Base-by-base conservation (phyloP, 2,888 invertebrate species). In the Nasonia oneida region DNA sequence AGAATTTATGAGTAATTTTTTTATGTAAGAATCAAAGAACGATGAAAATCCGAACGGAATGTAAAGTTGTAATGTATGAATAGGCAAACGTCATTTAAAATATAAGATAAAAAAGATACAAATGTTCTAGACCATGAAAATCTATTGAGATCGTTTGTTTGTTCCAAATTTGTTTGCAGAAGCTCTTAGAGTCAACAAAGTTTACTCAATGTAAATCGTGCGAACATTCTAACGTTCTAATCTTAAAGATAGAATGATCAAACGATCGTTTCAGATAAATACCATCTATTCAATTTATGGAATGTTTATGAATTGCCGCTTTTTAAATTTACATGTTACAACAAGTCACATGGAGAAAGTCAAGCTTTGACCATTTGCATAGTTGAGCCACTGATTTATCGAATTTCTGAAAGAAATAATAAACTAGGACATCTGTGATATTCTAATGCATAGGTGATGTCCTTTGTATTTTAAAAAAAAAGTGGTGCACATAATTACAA, bases 401-500 rank as follows among this genome's bases (percentile, higher is more conserved):
- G 42, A 50, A 80, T 50, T 75, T 80, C 50, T 64, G 12, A 42
- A 42, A 29, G 53, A 77, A 73, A 67, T 47, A 74, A 85, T 73
- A 12, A 79, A 64, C 70, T 33, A 79, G 85, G 74, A 79, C 79
- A 82, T 82, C 47, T 82, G 83, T 86, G 86, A 86, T 86, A 86
- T 83, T 83, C 57, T 79, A 70, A 61, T 75, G 39, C 61, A 83
- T 70, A 61, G 47, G n/a, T 71, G 33, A 83, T 85, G 85, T 78
- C 85, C 84, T 71, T 29, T 73, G 33, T 77, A 85, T 81, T 81
- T 81, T 81, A 73, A 75, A 80, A 84, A 85, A 85, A 8, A 64
- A 70, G 76, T 81, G 81, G 74, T 81, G 81, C 84, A 81, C 61
- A 75, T 75, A 77, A 67, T 76, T 81, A n/a, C n/a, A 81, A 84